Conservation (phyloP, 2,797 vertebrate species). For the Scomberomorus guttatus region DNA sequence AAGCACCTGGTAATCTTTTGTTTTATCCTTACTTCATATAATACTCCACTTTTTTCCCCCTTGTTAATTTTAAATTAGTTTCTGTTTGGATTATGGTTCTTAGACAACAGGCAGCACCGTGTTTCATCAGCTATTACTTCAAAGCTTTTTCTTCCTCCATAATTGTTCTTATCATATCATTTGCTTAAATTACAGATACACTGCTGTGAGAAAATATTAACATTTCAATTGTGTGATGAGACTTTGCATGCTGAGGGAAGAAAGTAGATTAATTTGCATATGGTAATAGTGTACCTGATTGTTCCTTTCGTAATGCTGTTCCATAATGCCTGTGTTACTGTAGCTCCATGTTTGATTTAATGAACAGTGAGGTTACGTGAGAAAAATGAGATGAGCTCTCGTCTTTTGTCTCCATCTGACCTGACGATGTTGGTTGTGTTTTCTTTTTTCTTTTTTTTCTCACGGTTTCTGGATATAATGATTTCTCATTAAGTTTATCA, state of each 20-base stretch:
- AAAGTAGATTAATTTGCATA: constrained; percentile 62
- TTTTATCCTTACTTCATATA: constrained; percentile 20
- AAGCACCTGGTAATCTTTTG: constrained; percentile 22
- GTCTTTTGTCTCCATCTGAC: constrained; percentile 51
- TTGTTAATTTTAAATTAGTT: constrained; percentile 38
- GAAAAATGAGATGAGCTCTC: constrained; percentile 45
- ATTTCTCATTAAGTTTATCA: constrained; percentile 58
- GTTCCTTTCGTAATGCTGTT: constrained; percentile 45
- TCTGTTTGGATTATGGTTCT: constrained; percentile 26
- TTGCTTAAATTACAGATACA: constrained; percentile 62
- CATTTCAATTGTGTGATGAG: constrained; percentile 60
- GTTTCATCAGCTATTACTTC: constrained; percentile 38
- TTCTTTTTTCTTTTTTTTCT: not conserved
- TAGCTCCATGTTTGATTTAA: constrained; percentile 57
- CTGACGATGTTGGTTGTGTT: constrained; percentile 12
- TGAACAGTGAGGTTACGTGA: constrained; percentile 43
- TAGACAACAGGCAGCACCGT: constrained; percentile 6
- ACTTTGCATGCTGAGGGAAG: constrained; percentile 39
- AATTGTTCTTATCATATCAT: constrained; percentile 58
- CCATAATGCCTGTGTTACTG: not conserved
- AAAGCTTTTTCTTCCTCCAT: constrained; percentile 37
- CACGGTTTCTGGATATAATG: constrained; percentile 29
- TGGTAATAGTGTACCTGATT: constrained; percentile 62
- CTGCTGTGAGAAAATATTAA: constrained; percentile 60
- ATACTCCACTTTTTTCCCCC: not conserved